Conservation (phyloP, 1,140 invertebrate species). For the Calosoma granatense region DNA sequence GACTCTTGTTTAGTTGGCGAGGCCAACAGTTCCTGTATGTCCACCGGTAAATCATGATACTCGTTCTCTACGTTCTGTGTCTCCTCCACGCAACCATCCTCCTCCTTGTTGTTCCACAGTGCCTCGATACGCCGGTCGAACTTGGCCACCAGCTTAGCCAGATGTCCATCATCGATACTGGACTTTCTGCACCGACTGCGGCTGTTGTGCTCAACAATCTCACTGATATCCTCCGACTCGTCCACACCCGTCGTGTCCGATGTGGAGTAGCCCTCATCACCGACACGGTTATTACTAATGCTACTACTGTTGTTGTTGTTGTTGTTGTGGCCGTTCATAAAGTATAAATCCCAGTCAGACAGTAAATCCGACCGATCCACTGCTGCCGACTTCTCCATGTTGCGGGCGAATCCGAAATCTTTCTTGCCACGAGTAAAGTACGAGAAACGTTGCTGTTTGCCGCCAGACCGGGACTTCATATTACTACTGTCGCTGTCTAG, state of each 20-base stretch:
- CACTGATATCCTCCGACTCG: neutral
- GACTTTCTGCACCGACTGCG: neutral
- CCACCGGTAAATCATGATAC: slow-evolving; percentile 45
- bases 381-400: slow-evolving; percentile 13
- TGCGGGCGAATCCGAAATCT: slow-evolving; percentile 14
- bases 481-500: slow-evolving; percentile 14
- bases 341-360: slow-evolving; percentile 16
- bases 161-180: slow-evolving; percentile 40
- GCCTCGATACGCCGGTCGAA: slow-evolving; percentile 55
- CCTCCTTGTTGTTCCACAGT: slow-evolving; percentile 42
- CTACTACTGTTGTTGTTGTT: no score
- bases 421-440: slow-evolving; percentile 16
- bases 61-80: slow-evolving; percentile 38
- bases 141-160: slow-evolving; percentile 53
- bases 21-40: slow-evolving; percentile 44
- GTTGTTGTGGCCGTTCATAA: neutral
- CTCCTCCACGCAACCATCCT: no score
- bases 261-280: neutral
- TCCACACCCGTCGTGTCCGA: neutral
- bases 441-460: slow-evolving; percentile 16
- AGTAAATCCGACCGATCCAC: slow-evolving; percentile 14
- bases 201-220: neutral
- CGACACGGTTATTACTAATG: neutral
- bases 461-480: slow-evolving; percentile 15
- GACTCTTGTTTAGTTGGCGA: slow-evolving; percentile 41